A percentile compares a stretch with the other conserved stretches of the same genome.
phyloP scores from a whole-genome alignment of 2,888 invertebrate species.

The Ptilodon capucinus region DNA sequence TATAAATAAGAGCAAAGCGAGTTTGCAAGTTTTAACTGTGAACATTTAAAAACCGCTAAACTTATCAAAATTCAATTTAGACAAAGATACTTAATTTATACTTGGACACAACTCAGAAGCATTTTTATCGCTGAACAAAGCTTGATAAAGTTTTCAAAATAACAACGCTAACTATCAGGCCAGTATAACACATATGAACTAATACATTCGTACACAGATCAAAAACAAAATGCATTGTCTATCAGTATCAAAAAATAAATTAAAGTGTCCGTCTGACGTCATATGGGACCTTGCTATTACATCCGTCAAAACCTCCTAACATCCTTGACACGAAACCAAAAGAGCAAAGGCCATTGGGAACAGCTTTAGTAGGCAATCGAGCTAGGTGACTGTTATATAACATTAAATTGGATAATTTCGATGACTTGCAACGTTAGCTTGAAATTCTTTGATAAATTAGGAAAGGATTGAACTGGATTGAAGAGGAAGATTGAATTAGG shows the following conservation, averaged over 20 bases:
- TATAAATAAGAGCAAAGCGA: no score
- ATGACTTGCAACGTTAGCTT: background rate
- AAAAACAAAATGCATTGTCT: background rate
- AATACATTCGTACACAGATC: no score
- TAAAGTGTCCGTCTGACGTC: slow-evolving; percentile 2
- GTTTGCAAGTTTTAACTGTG: no score
- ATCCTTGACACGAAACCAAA: slow-evolving; percentile 10
- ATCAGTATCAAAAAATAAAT: background rate
- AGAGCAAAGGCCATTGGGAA: background rate
- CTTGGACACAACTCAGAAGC: no score
- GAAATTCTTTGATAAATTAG: background rate
- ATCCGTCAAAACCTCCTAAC: slow-evolving; percentile 1
- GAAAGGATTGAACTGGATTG: no score
- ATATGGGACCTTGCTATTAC: slow-evolving; percentile 3
- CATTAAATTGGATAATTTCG: background rate
- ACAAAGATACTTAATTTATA: no score
- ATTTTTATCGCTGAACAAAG: no score
- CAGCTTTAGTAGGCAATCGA: background rate
- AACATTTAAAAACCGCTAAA: no score
- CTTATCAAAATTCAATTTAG: no score
- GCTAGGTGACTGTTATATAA: background rate
- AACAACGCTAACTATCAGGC: no score
- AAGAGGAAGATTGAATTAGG: no score
- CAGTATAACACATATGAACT: background rate
- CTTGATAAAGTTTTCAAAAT: no score